These are phyloP conservation scores for Motacilla tschutschensis DNA, from an alignment of 2,113 vertebrate species.

Conservation along the genomic window DNA sequence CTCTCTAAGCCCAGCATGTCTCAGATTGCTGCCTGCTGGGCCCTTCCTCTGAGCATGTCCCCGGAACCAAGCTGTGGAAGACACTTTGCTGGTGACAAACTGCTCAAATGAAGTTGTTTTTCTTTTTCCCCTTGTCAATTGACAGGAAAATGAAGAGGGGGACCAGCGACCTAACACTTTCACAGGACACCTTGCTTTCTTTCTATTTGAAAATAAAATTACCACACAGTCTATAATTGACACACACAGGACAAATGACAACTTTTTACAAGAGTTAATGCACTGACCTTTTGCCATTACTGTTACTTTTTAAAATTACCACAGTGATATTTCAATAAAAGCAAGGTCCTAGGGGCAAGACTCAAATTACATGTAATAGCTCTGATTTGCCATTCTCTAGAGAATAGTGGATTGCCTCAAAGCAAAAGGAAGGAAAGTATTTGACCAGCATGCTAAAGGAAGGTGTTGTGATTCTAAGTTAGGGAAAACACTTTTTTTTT, in stretches of 20 bases:
- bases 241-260: background rate
- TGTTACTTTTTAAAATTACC: background rate
- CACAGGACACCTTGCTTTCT: background rate
- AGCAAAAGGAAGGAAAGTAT: background rate
- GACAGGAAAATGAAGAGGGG: background rate
- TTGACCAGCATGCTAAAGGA: background rate
- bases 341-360: background rate
- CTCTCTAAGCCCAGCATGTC: background rate
- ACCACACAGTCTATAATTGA: background rate
- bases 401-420: background rate
- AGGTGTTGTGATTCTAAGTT: background rate
- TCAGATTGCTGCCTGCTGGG: background rate
- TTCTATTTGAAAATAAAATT: background rate
- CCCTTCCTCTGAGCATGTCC: background rate
- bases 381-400: background rate
- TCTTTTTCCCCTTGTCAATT: background rate
- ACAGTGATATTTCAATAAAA: background rate
- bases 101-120: background rate
- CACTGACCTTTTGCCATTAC: background rate
- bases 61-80: background rate
- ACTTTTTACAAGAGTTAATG: background rate
- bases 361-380: background rate
- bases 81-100: background rate
- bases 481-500: background rate
- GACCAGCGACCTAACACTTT: background rate